Percentiles rank a stretch among this genome's conserved stretches.
Evolutionary conservation across 2,888 invertebrate genomes (phyloP).

Genomic region (Dichetophora obliterata): DNA sequence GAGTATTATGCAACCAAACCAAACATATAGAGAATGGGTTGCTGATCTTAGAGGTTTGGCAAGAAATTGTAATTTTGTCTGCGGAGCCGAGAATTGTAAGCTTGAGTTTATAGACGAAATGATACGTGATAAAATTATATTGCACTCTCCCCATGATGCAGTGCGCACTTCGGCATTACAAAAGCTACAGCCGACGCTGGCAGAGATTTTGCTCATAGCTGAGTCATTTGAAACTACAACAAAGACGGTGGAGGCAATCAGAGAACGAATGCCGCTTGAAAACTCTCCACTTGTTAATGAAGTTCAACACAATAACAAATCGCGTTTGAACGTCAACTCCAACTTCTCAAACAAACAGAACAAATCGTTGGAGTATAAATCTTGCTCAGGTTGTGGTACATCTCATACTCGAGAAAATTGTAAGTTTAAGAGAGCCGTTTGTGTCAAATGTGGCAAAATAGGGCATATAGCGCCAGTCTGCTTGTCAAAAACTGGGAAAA

Average conservation of each 20-base stretch:
- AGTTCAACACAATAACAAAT: neutral
- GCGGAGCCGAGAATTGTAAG: constrained; percentile 38
- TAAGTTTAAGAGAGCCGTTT: constrained; percentile 35
- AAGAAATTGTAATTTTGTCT: constrained; percentile 43
- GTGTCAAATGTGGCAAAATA: constrained; percentile 39
- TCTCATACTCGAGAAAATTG: constrained; percentile 7
- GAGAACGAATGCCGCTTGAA: constrained; percentile 23
- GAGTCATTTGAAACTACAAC: constrained; percentile 45
- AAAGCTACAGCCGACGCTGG: constrained; percentile 42
- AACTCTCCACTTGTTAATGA: constrained; percentile 28
- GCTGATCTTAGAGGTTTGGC: constrained; percentile 45
- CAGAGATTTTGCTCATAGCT: constrained; percentile 44
- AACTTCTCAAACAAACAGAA: neutral
- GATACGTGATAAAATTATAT: constrained; percentile 45
- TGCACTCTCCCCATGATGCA: constrained; percentile 45
- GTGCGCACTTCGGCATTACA: constrained; percentile 40
- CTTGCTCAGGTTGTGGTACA: constrained; percentile 13
- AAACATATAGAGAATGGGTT: constrained; percentile 44
- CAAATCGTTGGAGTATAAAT: neutral
- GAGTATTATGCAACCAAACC: constrained; percentile 33
- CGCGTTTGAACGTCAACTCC: constrained; percentile 13
- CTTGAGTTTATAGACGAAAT: constrained; percentile 44
- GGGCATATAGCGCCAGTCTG: constrained; percentile 41
- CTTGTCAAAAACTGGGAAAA: constrained; percentile 32
- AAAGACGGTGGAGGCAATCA: constrained; percentile 42